Evolutionary conservation across 2,888 invertebrate species (phyloP).

Genomic region (Entomobrya multifasciata): DNA sequence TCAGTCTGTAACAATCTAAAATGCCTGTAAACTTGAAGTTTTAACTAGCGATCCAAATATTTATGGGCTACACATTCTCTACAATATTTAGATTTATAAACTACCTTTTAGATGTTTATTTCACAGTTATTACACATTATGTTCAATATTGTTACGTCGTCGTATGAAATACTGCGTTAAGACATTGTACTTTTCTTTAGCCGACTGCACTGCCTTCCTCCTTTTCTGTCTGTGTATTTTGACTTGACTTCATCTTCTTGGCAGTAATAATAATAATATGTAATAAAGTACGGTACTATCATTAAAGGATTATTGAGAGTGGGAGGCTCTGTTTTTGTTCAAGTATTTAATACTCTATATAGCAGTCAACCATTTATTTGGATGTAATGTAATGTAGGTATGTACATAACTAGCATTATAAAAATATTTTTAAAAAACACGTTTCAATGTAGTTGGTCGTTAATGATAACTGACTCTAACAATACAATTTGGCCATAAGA

Average conservation of each 20-base stretch:
- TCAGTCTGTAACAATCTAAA: constrained; percentile 68
- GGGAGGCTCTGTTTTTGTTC: constrained; percentile 4
- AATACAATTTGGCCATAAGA: no score
- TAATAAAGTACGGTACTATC: background rate
- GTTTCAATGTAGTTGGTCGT: constrained; percentile 38
- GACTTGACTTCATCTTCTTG: constrained; percentile 23
- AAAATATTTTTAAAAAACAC: background rate
- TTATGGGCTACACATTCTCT: constrained; percentile 51
- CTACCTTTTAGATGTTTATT: constrained; percentile 49
- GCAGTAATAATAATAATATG: background rate
- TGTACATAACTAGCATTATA: background rate
- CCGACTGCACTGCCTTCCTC: constrained; percentile 8
- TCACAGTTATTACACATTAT: constrained; percentile 41
- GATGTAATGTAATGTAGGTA: no score
- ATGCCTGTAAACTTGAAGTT: constrained; percentile 51
- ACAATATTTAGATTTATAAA: constrained; percentile 18
- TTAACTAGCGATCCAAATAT: constrained; percentile 67
- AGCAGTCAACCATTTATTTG: background rate
- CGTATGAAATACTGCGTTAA: background rate
- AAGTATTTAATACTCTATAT: constrained; percentile 11
- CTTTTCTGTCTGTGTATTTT: background rate
- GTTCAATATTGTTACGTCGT: constrained; percentile 55
- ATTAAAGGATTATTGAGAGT: background rate
- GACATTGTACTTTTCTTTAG: constrained; percentile 57
- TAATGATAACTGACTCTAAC: background rate